phyloP scores from a whole-genome alignment of 1,140 invertebrate species.

The Chelonus insularis region DNA sequence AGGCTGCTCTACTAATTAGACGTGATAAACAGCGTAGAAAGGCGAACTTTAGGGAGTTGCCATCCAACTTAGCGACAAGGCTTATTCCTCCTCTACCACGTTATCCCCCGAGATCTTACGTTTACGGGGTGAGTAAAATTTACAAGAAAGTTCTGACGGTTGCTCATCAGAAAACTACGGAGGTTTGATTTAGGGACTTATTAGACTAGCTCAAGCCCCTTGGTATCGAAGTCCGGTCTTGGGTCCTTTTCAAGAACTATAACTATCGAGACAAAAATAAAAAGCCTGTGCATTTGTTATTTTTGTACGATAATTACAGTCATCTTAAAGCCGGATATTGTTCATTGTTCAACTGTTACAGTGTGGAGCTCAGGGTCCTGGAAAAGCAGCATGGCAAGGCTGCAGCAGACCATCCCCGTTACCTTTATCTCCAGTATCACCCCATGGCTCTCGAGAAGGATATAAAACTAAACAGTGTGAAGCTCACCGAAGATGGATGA shows the following conservation, averaged over 20 bases:
- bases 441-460: slow-evolving; percentile 60
- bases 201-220: no score
- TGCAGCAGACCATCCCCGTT: slow-evolving; percentile 69
- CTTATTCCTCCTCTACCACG: slow-evolving; percentile 81
- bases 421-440: slow-evolving; percentile 49
- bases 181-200: no score
- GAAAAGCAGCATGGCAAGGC: slow-evolving; percentile 80
- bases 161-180: slow-evolving; percentile 13
- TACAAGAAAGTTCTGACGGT: background rate
- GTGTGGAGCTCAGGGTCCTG: slow-evolving; percentile 57
- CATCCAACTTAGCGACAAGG: slow-evolving; percentile 82
- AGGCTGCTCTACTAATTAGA: slow-evolving; percentile 86
- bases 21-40: slow-evolving; percentile 81
- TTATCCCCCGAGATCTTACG: slow-evolving; percentile 79
- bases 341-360: no score
- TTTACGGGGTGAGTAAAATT: slow-evolving; percentile 60
- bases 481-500: slow-evolving; percentile 76
- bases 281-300: no score
- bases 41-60: slow-evolving; percentile 75
- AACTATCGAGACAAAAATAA: no score
- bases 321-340: no score
- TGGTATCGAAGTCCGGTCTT: no score
- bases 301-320: no score
- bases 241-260: no score
- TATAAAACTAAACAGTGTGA: slow-evolving; percentile 68